Conservation (phyloP, 2,797 vertebrate species). For the Sebastes reedi region DNA sequence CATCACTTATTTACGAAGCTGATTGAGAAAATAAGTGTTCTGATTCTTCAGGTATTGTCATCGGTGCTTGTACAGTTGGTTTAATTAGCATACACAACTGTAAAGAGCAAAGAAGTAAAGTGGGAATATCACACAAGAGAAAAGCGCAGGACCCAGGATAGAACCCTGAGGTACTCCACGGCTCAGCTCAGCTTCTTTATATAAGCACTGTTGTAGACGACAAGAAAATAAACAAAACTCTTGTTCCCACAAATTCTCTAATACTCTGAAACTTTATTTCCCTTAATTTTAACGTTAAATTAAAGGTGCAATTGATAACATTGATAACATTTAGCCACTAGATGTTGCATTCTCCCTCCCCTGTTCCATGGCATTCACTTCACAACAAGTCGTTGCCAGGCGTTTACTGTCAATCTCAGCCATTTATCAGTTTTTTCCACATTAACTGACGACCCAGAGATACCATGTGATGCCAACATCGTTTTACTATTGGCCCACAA, state of each 20-base stretch:
- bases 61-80: neutral
- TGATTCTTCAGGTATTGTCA: neutral
- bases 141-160: neutral
- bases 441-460: too few relatives aligned
- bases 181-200: neutral
- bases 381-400: too few relatives aligned
- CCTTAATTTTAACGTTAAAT: neutral
- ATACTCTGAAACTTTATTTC: neutral
- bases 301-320: too few relatives aligned
- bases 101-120: neutral
- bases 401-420: too few relatives aligned
- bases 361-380: too few relatives aligned
- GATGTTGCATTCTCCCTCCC: too few relatives aligned
- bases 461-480: too few relatives aligned
- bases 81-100: neutral
- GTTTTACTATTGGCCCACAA: too few relatives aligned
- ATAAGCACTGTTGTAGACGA: neutral
- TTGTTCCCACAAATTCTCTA: neutral
- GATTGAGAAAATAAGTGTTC: neutral
- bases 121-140: neutral
- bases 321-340: neutral
- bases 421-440: too few relatives aligned
- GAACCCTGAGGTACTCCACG: constrained; percentile 14
- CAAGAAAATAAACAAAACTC: neutral
- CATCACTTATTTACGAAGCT: neutral